A percentile compares a stretch with the other conserved stretches of the same genome.
phyloP scores from a whole-genome alignment of 2,888 invertebrate genomes.

The Epistrophe eligans region DNA sequence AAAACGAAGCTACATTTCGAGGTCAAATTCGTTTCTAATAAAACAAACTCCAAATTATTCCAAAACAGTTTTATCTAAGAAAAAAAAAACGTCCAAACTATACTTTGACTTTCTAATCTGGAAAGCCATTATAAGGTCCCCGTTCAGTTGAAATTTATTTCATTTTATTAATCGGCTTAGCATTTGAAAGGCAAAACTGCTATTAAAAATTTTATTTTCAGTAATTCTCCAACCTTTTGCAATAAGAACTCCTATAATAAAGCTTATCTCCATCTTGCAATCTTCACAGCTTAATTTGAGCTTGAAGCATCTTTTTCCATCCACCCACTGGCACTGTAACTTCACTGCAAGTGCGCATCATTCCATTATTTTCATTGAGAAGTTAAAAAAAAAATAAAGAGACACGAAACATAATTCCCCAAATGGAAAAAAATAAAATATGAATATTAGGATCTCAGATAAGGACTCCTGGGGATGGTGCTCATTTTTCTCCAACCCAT shows the following conservation, averaged over 20 bases:
- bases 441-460: constrained; percentile 72
- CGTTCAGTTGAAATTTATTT: constrained; percentile 50
- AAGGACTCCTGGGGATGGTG: constrained; percentile 59
- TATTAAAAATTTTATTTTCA: constrained; percentile 36
- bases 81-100: background rate
- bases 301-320: constrained; percentile 58
- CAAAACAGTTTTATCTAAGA: background rate
- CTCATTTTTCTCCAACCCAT: constrained; percentile 50
- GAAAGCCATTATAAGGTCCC: background rate
- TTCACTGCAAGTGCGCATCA: constrained; percentile 51
- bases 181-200: constrained; percentile 29
- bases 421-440: constrained; percentile 52
- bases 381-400: background rate
- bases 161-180: constrained; percentile 51
- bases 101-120: constrained; percentile 13
- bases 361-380: constrained; percentile 26
- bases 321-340: constrained; percentile 59
- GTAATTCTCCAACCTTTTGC: constrained; percentile 42
- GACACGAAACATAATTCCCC: constrained; percentile 44
- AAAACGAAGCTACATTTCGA: background rate
- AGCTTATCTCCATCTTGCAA: constrained; percentile 40
- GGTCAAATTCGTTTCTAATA: constrained; percentile 35
- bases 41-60: background rate
- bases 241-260: constrained; percentile 1
- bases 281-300: constrained; percentile 73